These are phyloP conservation scores for Scaptomyza cyrtandrae DNA, from an alignment of 2,888 invertebrate genomes.

Conservation along the genomic window DNA sequence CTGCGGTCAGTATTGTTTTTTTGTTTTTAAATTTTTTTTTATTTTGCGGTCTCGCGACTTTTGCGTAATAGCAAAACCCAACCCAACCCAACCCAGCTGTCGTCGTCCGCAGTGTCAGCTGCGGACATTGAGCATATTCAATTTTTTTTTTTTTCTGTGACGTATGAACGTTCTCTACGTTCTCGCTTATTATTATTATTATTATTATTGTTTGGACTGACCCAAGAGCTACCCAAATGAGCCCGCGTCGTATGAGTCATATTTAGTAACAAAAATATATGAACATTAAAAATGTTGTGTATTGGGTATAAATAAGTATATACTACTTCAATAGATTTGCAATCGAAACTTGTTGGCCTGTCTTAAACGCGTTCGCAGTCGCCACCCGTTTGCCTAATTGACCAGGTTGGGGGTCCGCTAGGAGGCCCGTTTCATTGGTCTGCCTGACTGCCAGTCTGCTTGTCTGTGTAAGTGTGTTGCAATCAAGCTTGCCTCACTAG, in stretches of 20 bases:
- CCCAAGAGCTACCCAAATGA: not conserved
- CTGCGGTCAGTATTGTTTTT: conserved; percentile 58
- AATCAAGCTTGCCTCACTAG: conserved; percentile 32
- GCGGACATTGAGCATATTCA: conserved; percentile 6
- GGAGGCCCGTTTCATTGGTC: conserved; percentile 9
- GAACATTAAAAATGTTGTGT: not conserved
- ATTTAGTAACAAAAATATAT: not conserved
- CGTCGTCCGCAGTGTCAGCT: conserved; percentile 33
- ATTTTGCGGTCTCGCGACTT: conserved; percentile 34
- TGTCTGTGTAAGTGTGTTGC: conserved; percentile 22
- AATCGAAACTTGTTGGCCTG: conserved; percentile 29
- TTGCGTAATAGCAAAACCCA: conserved; percentile 36
- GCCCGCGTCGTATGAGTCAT: conserved; percentile 3
- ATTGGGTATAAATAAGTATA: not conserved
- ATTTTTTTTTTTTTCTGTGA: not conserved
- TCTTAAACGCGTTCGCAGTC: conserved; percentile 25
- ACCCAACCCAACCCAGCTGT: conserved; percentile 1
- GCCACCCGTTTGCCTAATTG: conserved; percentile 42
- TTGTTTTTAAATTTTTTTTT: too few relatives aligned
- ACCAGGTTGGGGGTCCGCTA: conserved; percentile 15
- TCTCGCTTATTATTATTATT: not conserved
- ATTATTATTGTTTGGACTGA: not conserved
- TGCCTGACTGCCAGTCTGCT: conserved; percentile 4
- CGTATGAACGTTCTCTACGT: not conserved
- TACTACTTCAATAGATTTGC: not conserved